phyloP scores from a whole-genome alignment of 2,888 invertebrate species.

The Calameuta filiformis region DNA sequence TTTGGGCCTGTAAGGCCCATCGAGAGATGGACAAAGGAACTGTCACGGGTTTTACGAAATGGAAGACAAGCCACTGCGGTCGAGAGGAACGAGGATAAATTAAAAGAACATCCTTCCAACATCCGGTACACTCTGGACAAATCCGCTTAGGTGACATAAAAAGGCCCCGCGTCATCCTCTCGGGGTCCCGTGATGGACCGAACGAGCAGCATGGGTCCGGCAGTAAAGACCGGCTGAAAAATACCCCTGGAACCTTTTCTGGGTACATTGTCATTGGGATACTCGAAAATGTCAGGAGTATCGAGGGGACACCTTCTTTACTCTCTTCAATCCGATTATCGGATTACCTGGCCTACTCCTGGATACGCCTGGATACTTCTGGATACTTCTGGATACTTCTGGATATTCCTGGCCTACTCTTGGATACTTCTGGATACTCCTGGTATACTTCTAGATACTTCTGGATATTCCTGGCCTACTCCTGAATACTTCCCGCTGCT shows the following conservation, averaged over 20 bases:
- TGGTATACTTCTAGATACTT: too few species aligned
- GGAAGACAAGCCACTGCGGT: conserved; percentile 13
- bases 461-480: conserved; percentile 10
- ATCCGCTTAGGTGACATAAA: conserved; percentile 54
- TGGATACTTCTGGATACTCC: too few species aligned
- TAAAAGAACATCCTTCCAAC: conserved; percentile 51
- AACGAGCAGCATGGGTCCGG: conserved; percentile 20
- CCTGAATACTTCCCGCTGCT: not conserved
- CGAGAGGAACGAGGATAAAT: conserved; percentile 48
- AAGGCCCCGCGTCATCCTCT: conserved; percentile 39
- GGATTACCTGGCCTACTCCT: conserved; percentile 41
- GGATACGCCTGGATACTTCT: too few species aligned
- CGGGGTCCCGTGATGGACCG: conserved; percentile 30
- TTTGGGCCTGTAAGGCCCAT: not conserved
- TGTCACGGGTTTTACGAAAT: conserved; percentile 31
- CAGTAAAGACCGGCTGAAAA: conserved; percentile 19
- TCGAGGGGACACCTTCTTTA: conserved; percentile 38
- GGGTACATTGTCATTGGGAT: conserved; percentile 53
- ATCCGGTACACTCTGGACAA: conserved; percentile 53
- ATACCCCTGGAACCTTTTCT: conserved; percentile 36
- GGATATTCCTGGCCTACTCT: too few species aligned
- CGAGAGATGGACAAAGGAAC: conserved; percentile 18
- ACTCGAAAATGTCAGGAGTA: conserved; percentile 58
- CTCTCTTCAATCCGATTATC: conserved; percentile 60
- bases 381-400: too few species aligned